Evolutionary conservation across 1,140 invertebrate genomes (phyloP).

Genomic region (Phymorhynchus buccinoides): DNA sequence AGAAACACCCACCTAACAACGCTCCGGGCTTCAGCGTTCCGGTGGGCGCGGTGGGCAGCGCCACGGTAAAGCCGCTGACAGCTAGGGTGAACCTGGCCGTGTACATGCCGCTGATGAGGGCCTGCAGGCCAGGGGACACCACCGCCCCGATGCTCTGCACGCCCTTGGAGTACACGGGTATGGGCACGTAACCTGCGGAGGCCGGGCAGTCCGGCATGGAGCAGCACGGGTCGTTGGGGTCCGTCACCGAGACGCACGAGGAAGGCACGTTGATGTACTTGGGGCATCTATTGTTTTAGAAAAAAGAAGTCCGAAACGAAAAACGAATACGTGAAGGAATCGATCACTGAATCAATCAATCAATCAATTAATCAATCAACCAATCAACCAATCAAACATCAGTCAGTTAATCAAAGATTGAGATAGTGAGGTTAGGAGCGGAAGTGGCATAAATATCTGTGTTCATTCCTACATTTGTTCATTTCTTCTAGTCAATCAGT

Average conservation of each 20-base stretch:
- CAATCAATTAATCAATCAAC: no score
- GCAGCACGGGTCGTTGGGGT: constrained; percentile 56
- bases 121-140: constrained; percentile 45
- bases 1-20: no score
- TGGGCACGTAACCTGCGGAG: constrained; percentile 44
- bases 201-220: constrained; percentile 50
- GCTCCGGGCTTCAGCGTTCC: background rate
- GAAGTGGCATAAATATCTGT: no score
- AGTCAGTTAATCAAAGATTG: no score
- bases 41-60: constrained; percentile 35
- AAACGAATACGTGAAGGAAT: no score
- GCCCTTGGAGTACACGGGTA: constrained; percentile 48
- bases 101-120: constrained; percentile 47
- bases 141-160: constrained; percentile 54
- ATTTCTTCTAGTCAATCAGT: no score
- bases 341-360: no score
- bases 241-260: constrained; percentile 42
- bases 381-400: no score
- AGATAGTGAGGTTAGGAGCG: no score
- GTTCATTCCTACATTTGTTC: no score
- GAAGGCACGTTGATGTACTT: constrained; percentile 51
- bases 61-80: constrained; percentile 40
- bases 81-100: constrained; percentile 44
- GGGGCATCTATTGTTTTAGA: constrained; percentile 59
- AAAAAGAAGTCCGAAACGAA: no score